These are phyloP conservation scores for Drosophila suzukii DNA, from an alignment of 1,140 invertebrate genomes.

Conservation along the genomic window DNA sequence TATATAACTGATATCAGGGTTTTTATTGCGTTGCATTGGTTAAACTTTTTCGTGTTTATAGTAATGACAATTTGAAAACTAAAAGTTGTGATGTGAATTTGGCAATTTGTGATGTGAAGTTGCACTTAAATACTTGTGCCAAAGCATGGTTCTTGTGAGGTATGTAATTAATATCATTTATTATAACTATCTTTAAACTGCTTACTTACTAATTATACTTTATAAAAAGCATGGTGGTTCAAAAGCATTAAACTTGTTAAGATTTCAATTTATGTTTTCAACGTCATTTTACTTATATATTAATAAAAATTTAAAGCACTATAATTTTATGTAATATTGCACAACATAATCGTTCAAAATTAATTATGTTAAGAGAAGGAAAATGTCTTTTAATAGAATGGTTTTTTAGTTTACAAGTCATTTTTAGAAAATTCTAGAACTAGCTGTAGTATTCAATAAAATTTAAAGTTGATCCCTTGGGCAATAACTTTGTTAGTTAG, in stretches of 20 bases:
- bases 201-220: conserved; percentile 2
- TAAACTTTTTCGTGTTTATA: conserved; percentile 9
- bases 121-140: conserved; percentile 12
- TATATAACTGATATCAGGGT: conserved; percentile 4
- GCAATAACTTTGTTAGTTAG: conserved; percentile 19
- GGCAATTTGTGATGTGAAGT: conserved; percentile 8
- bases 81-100: not conserved
- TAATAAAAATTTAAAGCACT: conserved; percentile 10
- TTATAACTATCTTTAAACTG: conserved; percentile 16
- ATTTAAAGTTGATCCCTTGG: conserved; percentile 43
- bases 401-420: conserved; percentile 5
- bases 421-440: conserved; percentile 21
- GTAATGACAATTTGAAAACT: not conserved
- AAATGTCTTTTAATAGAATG: conserved; percentile 22
- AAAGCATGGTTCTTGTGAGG: conserved; percentile 33
- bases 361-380: not conserved
- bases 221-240: conserved; percentile 12
- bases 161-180: conserved; percentile 13
- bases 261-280: not conserved
- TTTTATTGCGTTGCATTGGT: conserved; percentile 15
- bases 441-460: conserved; percentile 31
- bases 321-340: not conserved
- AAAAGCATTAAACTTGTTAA: conserved; percentile 5
- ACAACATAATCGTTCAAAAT: not conserved
- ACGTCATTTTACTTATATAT: not conserved